Evolutionary conservation across 2,888 invertebrate genomes (phyloP), one percentile per base, ranked within the genome.

Genomic region (Drosophila kanekoi): DNA sequence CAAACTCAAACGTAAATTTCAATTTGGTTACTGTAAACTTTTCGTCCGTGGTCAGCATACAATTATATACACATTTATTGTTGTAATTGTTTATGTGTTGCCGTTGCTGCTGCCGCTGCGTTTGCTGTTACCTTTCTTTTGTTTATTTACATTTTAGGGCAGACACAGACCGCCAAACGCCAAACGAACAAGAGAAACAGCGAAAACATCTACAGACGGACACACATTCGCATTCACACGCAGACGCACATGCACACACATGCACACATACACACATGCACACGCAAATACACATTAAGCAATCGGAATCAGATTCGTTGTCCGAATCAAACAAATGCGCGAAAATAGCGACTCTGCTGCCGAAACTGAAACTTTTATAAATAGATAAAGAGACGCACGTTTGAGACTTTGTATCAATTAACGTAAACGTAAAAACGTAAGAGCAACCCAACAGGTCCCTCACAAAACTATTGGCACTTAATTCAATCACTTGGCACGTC

Each of bases 141-240:
- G 87, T 84, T 84, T 84, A 83, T 83, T 83, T 83, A 85, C 86
- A 76, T 85, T 83, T 79, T 82, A 77, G 87, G 83, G 87, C 82
- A 84, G 77, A 68, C 77, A 44, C 74, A 72, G 74, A 53, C 64
- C 75, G 62, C 71, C 75, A 75, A 75, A 56, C 28, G 23, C 1
- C 75, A 56, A 75, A 44, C 65, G 11, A 52, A 13, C 28, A 52
- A 52, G 38, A 52, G 28, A 38, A 78, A 56, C 48, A 63, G 43
- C 62, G 61, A 61, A 45, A 60, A 45, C 53, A 60, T 44, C 23
- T 64, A 33, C 66, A 66, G 56, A 54, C 57, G 33, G 9, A 13
- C 56, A 48, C 43, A 32, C n/a, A 14, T 56, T 43, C 43, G 48
- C 13, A 23, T 28, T 59, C 33, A 60, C 14, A 41, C 18, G 62